Percentiles rank a stretch among this genome's conserved stretches.
These are phyloP conservation scores for Danio tinwini DNA, from an alignment of 2,797 vertebrate species.

Conservation along the genomic window DNA sequence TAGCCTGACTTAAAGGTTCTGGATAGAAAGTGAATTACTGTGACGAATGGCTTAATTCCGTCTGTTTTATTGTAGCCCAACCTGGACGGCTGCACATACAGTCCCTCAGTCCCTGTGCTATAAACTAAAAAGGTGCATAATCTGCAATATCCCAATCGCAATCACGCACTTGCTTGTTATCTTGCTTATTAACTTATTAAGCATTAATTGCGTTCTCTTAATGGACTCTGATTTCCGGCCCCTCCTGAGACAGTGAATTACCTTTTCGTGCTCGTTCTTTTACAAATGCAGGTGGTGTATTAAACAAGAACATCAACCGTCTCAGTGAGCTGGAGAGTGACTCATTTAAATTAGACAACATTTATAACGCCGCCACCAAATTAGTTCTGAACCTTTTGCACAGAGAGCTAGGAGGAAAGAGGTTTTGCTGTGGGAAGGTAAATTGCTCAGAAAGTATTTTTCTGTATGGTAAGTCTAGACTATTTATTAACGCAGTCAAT, in stretches of 20 bases:
- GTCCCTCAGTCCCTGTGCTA: not conserved
- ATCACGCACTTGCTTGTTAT: slow-evolving; percentile 23
- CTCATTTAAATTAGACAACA: slow-evolving; percentile 39
- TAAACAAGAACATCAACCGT: slow-evolving; percentile 42
- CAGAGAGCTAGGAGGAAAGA: not conserved
- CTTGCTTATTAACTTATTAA: slow-evolving; percentile 56
- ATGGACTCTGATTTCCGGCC: slow-evolving; percentile 17
- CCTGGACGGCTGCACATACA: not conserved
- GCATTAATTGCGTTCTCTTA: slow-evolving; percentile 49
- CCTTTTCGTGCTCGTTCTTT: slow-evolving; percentile 38
- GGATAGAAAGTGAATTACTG: slow-evolving; percentile 41
- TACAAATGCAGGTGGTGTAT: slow-evolving; percentile 14
- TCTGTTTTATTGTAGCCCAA: slow-evolving; percentile 16
- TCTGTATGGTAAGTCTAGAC: not conserved
- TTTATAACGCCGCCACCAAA: slow-evolving; percentile 2
- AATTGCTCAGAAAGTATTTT: not conserved
- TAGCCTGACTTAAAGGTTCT: slow-evolving; percentile 18
- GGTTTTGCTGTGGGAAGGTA: slow-evolving; percentile 7
- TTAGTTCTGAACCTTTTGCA: slow-evolving; percentile 34
- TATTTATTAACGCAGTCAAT: not conserved
- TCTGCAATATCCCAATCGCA: slow-evolving; percentile 23
- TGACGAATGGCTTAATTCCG: slow-evolving; percentile 35
- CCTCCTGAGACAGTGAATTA: slow-evolving; percentile 27
- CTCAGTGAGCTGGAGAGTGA: slow-evolving; percentile 41
- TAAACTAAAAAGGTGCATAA: slow-evolving; percentile 6